Conservation (phyloP, 2,888 invertebrate species). For the Leptinotarsa peninsularis region DNA sequence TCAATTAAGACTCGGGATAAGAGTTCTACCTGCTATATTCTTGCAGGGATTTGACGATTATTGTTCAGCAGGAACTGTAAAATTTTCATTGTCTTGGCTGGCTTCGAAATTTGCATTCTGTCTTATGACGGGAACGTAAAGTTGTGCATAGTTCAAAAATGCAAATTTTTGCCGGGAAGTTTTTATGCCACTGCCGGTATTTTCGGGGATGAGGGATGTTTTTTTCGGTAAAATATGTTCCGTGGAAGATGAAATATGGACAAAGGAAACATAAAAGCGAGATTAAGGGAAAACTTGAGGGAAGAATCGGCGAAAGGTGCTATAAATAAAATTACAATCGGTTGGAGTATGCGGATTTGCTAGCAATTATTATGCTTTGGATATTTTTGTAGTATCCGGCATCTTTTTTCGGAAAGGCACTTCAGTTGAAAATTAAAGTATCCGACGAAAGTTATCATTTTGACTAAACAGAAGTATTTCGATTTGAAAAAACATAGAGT, state of each 20-base stretch:
- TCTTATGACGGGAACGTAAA: constrained; percentile 36
- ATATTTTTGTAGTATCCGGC: too few relatives aligned
- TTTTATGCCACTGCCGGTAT: constrained; percentile 31
- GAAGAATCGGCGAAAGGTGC: not conserved
- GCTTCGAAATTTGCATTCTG: constrained; percentile 39
- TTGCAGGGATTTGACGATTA: constrained; percentile 59
- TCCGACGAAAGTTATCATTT: too few relatives aligned
- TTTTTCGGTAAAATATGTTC: constrained; percentile 24
- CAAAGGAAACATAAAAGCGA: constrained; percentile 9
- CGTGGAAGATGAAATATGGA: constrained; percentile 23
- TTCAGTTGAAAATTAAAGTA: too few relatives aligned
- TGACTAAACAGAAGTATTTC: too few relatives aligned
- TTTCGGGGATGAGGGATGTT: constrained; percentile 21
- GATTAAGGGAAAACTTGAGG: constrained; percentile 4
- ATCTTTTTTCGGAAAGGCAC: too few relatives aligned
- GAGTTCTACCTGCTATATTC: constrained; percentile 47
- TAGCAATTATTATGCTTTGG: too few relatives aligned
- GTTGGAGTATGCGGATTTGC: not conserved
- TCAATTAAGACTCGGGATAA: constrained; percentile 59
- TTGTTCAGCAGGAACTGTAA: constrained; percentile 54
- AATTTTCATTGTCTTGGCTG: constrained; percentile 51
- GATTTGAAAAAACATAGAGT: too few relatives aligned
- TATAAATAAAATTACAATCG: constrained; percentile 1
- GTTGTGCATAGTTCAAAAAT: constrained; percentile 38
- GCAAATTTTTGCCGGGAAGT: constrained; percentile 38